A percentile compares a stretch with the other conserved stretches of the same genome.
Conservation (phyloP, 2,113 vertebrate genomes). For the Muscicapa adusta region DNA sequence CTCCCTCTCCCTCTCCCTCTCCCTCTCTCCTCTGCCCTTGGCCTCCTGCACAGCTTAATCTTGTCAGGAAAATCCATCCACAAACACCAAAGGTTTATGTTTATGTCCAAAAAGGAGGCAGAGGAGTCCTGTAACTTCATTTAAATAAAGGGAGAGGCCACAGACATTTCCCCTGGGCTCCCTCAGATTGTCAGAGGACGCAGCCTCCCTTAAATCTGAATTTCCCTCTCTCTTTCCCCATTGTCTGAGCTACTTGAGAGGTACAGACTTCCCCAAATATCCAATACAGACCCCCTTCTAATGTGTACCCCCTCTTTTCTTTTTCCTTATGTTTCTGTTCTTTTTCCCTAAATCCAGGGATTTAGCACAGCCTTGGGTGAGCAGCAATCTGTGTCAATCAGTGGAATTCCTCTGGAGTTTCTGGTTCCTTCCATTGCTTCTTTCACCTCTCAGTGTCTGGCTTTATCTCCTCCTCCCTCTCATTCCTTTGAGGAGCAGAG, state of each 20-base stretch:
- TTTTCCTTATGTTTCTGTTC: background rate
- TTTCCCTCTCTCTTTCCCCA: background rate
- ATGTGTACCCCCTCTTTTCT: too few relatives aligned
- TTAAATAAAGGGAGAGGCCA: background rate
- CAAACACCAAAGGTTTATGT: background rate
- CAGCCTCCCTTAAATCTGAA: background rate
- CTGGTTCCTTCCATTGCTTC: background rate
- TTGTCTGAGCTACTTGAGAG: background rate
- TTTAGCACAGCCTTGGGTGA: background rate
- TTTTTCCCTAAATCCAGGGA: background rate
- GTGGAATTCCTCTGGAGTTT: background rate
- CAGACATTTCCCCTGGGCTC: background rate
- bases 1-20: background rate
- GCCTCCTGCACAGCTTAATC: too few relatives aligned
- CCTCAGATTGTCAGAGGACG: rapidly evolving
- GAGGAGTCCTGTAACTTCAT: background rate
- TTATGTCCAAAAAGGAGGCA: background rate
- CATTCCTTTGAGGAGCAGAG: background rate
- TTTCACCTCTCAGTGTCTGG: background rate
- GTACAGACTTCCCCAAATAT: rapidly evolving
- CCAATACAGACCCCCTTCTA: background rate
- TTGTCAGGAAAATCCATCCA: too few relatives aligned
- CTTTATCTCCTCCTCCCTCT: background rate
- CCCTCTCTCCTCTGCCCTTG: too few relatives aligned
- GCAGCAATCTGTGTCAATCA: background rate